phyloP scores from a whole-genome alignment of 2,888 invertebrate genomes.

The Amblyteles armatorius region DNA sequence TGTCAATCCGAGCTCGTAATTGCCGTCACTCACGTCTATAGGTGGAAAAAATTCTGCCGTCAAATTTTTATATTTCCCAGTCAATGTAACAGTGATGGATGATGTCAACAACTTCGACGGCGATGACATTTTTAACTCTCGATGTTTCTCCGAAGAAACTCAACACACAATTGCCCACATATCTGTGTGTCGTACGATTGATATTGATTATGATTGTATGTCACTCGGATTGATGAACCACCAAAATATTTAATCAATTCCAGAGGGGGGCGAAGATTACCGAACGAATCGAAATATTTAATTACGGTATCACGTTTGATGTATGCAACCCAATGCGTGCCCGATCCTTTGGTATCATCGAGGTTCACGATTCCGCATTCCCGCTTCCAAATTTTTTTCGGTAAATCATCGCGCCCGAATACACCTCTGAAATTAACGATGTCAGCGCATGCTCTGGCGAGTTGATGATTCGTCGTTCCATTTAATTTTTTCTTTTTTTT shows the following conservation, averaged over 20 bases:
- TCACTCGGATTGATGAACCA: background rate
- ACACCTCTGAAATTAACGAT: constrained; percentile 61
- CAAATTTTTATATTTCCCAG: constrained; percentile 68
- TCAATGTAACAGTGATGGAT: constrained; percentile 69
- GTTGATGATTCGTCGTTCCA: background rate
- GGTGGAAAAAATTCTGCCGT: constrained; percentile 66
- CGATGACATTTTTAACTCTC: background rate
- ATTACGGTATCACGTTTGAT: constrained; percentile 9
- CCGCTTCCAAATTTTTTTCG: background rate
- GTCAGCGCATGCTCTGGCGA: background rate
- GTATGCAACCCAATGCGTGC: constrained; percentile 49
- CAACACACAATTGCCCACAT: constrained; percentile 45
- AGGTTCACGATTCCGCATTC: constrained; percentile 49
- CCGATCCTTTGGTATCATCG: background rate
- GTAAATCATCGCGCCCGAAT: constrained; percentile 78
- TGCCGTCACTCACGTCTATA: constrained; percentile 3
- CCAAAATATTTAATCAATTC: constrained; percentile 36
- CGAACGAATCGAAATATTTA: constrained; percentile 50
- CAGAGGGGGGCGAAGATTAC: constrained; percentile 31
- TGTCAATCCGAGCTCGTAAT: constrained; percentile 55
- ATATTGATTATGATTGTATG: background rate
- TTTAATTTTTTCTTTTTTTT: too few relatives aligned
- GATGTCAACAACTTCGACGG: background rate
- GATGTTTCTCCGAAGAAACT: constrained; percentile 52
- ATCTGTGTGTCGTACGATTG: constrained; percentile 20